These are phyloP conservation scores for Andrena camellia DNA, from an alignment of 2,888 invertebrate genomes.

Conservation along the genomic window DNA sequence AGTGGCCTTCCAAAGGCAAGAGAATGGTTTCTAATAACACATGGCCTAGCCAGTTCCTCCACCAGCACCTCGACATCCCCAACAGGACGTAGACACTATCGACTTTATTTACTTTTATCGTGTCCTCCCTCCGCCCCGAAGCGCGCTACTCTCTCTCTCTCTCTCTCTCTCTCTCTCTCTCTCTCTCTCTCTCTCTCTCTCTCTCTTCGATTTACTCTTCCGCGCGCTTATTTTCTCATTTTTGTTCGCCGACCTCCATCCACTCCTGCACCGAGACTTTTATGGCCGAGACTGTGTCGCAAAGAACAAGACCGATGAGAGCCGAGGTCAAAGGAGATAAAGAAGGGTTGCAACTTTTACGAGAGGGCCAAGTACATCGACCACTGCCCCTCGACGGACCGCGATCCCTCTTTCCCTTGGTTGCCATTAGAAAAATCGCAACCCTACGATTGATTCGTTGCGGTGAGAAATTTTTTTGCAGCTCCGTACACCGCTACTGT, in stretches of 20 bases:
- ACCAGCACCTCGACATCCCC: slow-evolving; percentile 22
- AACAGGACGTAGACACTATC: slow-evolving; percentile 54
- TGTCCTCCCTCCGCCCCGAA: slow-evolving; percentile 35
- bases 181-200: no score
- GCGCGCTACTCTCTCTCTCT: slow-evolving; percentile 26
- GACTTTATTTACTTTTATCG: slow-evolving; percentile 76
- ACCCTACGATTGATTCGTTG: background rate
- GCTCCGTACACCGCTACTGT: background rate
- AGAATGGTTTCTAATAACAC: slow-evolving; percentile 72
- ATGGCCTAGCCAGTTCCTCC: slow-evolving; percentile 41
- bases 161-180: no score
- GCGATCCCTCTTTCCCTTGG: background rate
- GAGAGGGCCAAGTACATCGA: background rate
- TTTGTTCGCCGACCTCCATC: slow-evolving; percentile 59
- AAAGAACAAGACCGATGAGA: slow-evolving; percentile 23
- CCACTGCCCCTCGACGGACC: background rate
- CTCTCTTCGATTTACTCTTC: slow-evolving; percentile 62
- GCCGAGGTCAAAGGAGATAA: slow-evolving; percentile 13
- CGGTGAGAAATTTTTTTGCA: background rate
- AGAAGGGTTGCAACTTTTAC: background rate
- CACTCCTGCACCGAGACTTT: slow-evolving; percentile 49
- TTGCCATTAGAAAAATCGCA: slow-evolving; percentile 12
- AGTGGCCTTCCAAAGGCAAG: slow-evolving; percentile 15
- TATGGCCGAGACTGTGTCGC: slow-evolving; percentile 28
- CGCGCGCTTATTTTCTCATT: slow-evolving; percentile 73